Percentiles rank a stretch among this genome's conserved stretches.
Conservation (phyloP, 2,888 invertebrate species). For the Callosobruchus maculatus region DNA sequence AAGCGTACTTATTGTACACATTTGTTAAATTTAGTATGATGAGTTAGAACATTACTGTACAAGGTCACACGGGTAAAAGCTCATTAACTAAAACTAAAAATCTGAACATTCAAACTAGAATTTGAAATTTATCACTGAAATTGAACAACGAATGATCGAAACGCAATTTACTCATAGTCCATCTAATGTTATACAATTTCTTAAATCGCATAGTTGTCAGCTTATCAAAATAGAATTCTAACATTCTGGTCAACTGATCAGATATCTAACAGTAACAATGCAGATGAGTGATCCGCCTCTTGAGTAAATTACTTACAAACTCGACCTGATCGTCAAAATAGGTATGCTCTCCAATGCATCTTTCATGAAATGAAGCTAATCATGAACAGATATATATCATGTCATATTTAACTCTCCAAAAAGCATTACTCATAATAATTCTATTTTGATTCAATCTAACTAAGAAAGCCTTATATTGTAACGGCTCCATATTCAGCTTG, state of each 20-base stretch:
- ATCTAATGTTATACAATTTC: not conserved
- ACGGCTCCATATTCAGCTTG: no score
- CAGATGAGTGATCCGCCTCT: not conserved
- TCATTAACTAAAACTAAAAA: conserved; percentile 10
- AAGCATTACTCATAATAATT: no score
- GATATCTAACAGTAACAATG: not conserved
- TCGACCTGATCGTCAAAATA: not conserved
- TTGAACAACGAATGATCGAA: not conserved
- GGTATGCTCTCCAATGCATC: no score
- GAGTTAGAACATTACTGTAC: conserved; percentile 31
- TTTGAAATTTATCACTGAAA: not conserved
- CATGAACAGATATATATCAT: no score
- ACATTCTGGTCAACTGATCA: not conserved
- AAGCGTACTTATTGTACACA: conserved; percentile 48
- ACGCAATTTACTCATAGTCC: not conserved
- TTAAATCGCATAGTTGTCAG: not conserved
- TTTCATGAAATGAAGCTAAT: no score
- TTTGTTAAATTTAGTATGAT: conserved; percentile 35
- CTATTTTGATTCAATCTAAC: no score
- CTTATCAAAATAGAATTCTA: not conserved
- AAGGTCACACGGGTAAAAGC: conserved; percentile 27
- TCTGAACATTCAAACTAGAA: not conserved
- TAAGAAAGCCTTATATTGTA: no score
- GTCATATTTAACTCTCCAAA: no score
- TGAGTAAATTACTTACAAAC: not conserved